phyloP scores from a whole-genome alignment of 2,797 vertebrate species.

The Babyrousa celebensis region DNA sequence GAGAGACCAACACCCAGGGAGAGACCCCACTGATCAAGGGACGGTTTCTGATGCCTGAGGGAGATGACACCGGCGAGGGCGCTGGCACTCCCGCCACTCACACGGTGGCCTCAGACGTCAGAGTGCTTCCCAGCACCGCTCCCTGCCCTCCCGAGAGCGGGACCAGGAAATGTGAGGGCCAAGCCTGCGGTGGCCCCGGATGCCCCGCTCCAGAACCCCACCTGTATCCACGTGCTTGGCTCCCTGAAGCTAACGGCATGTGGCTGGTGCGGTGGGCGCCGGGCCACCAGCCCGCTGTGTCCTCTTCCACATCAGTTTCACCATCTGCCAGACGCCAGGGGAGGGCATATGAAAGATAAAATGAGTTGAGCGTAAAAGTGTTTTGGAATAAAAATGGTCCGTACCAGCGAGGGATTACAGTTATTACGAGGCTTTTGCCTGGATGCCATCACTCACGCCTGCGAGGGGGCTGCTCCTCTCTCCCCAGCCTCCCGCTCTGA shows the following conservation, averaged over 20 bases:
- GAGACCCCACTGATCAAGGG: too few relatives aligned
- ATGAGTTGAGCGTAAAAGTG: background rate
- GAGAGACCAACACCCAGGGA: background rate
- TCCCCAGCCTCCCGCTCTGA: fast-evolving
- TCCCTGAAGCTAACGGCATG: background rate
- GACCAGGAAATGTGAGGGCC: background rate
- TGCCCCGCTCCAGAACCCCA: fast-evolving
- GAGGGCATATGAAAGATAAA: conserved; percentile 49
- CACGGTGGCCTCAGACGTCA: fast-evolving
- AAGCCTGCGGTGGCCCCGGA: background rate
- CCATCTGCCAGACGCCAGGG: conserved; percentile 58
- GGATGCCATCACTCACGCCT: background rate
- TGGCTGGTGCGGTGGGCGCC: background rate
- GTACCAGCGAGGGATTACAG: background rate
- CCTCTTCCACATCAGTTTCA: background rate
- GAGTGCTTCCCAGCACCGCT: fast-evolving
- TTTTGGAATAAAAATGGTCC: background rate
- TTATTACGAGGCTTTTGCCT: background rate
- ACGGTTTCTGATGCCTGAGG: fast-evolving
- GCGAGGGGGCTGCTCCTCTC: background rate
- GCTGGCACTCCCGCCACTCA: fast-evolving
- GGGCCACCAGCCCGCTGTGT: background rate
- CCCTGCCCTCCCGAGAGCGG: background rate
- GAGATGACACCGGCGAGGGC: fast-evolving
- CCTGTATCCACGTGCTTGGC: background rate